A percentile compares a stretch with the other conserved stretches of the same genome.
Conservation (phyloP, 37 sponge, comb jelly and placozoan species). For the Agelas oroides region DNA sequence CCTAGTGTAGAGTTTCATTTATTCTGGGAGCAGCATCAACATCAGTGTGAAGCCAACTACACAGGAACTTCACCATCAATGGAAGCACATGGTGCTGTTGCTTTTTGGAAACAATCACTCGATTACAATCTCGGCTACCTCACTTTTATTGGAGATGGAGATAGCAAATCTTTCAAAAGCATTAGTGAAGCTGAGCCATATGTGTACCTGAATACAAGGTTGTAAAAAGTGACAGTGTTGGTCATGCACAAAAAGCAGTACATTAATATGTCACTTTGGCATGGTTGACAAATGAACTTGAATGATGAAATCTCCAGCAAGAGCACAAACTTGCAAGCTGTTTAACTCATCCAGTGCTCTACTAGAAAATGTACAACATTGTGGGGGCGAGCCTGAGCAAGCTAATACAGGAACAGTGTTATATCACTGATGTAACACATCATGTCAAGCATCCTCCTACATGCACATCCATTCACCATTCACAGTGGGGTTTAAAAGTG, state of each 20-base stretch:
- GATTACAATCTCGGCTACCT: conserved; percentile 1
- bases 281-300: too few relatives aligned
- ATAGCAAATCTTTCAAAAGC: conserved; percentile 11
- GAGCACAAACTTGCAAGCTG: too few relatives aligned
- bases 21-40: neutral
- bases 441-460: too few relatives aligned
- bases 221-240: conserved; percentile 37
- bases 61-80: conserved; percentile 8
- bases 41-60: neutral
- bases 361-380: too few relatives aligned
- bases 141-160: conserved; percentile 28
- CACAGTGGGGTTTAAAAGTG: too few relatives aligned
- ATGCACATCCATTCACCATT: too few relatives aligned
- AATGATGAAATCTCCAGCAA: too few relatives aligned
- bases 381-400: too few relatives aligned
- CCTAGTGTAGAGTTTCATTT: neutral
- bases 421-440: too few relatives aligned
- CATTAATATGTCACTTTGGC: too few relatives aligned
- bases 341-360: too few relatives aligned
- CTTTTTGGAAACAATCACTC: neutral
- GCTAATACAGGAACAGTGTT: too few relatives aligned
- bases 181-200: conserved; percentile 25
- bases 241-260: conserved; percentile 52
- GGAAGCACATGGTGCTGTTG: conserved; percentile 13
- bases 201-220: conserved; percentile 32